Percentiles rank a stretch among this genome's conserved stretches.
phyloP scores from a whole-genome alignment of 2,113 vertebrate species.

The Panthera leo region DNA sequence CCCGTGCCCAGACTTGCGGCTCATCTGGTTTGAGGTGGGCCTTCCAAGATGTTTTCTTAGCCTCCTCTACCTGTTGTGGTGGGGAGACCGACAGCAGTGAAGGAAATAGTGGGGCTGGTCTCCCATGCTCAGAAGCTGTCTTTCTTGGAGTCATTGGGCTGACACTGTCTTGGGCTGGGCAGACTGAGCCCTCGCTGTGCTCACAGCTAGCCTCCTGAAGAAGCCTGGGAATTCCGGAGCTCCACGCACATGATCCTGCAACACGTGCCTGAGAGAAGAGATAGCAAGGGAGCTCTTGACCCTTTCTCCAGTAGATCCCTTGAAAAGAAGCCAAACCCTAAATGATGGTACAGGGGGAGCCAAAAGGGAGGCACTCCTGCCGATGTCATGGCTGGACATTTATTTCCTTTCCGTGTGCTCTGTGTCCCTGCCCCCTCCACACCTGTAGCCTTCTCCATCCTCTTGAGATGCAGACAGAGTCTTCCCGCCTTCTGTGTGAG shows the following conservation, averaged over 20 bases:
- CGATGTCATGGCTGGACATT: neutral
- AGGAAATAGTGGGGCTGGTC: too few relatives aligned
- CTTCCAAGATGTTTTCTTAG: neutral
- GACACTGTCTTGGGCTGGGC: neutral
- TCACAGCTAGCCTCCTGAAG: neutral
- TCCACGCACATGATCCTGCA: neutral
- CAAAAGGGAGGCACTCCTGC: neutral
- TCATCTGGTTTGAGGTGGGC: neutral
- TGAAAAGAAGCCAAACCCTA: neutral
- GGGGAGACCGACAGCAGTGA: neutral
- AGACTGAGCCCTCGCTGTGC: neutral
- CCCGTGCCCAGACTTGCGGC: neutral
- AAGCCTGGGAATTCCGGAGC: neutral
- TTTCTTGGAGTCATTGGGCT: neutral
- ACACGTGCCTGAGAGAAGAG: neutral
- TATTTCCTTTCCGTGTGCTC: neutral
- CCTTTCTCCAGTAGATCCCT: neutral
- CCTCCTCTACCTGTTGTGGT: neutral
- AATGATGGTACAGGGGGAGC: neutral
- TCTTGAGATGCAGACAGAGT: constrained; percentile 67
- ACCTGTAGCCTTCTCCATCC: neutral
- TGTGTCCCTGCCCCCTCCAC: neutral
- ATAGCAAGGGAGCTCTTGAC: neutral
- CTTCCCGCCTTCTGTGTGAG: neutral
- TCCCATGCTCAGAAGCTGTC: neutral